These are phyloP conservation scores for Eristalinus sepulchralis DNA, from an alignment of 2,888 invertebrate species.

Conservation along the genomic window DNA sequence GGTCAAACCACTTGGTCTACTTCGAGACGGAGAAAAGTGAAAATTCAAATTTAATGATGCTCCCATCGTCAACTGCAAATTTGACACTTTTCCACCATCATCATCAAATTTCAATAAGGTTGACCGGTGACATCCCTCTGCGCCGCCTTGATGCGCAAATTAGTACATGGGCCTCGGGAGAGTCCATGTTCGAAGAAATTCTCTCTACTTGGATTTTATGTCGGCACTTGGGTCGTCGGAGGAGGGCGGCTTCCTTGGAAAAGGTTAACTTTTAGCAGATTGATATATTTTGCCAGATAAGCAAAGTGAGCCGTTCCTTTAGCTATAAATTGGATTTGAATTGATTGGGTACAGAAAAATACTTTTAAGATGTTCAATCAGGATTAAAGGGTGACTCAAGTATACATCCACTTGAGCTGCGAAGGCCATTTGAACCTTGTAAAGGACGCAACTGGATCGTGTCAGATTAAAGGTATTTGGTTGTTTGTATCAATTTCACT, in stretches of 20 bases:
- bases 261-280: neutral
- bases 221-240: neutral
- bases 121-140: neutral
- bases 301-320: neutral
- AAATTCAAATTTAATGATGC: constrained; percentile 35
- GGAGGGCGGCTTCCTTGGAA: neutral
- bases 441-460: neutral
- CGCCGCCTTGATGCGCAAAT: neutral
- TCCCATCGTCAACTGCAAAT: constrained; percentile 1
- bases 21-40: neutral
- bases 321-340: neutral
- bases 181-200: neutral
- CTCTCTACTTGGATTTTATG: neutral
- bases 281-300: neutral
- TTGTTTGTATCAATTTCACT: neutral
- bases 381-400: neutral
- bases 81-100: constrained; percentile 13
- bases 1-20: neutral
- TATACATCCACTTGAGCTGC: neutral
- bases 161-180: neutral
- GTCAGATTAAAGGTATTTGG: neutral
- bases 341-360: neutral
- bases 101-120: constrained; percentile 16
- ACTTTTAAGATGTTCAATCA: neutral
- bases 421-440: neutral